Evolutionary conservation across 2,797 vertebrate species (phyloP).

Genomic region (Hemitrygon akajei): DNA sequence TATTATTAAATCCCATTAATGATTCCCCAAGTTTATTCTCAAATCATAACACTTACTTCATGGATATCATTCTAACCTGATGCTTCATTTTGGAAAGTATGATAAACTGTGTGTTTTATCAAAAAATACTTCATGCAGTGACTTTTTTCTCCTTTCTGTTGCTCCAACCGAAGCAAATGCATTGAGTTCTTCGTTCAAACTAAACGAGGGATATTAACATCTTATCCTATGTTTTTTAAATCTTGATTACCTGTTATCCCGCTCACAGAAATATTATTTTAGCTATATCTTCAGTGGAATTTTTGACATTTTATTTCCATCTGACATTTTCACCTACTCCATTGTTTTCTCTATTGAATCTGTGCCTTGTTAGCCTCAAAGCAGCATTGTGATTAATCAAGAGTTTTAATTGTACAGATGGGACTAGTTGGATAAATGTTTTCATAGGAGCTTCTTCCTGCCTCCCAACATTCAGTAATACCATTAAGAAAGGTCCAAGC

Average conservation of each 20-base stretch:
- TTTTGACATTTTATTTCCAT: neutral
- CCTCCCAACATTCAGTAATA: neutral
- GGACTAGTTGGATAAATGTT: neutral
- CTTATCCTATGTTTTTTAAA: no score
- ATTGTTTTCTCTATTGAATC: neutral
- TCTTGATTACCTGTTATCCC: neutral
- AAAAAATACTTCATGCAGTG: neutral
- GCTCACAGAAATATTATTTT: neutral
- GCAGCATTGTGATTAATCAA: neutral
- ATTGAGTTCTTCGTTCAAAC: neutral
- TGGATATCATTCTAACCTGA: neutral
- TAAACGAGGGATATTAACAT: no score
- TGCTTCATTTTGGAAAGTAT: neutral
- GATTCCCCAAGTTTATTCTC: neutral
- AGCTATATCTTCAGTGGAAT: neutral
- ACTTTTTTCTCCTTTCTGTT: neutral
- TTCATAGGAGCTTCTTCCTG: neutral
- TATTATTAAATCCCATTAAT: conserved; percentile 15
- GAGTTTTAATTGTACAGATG: neutral
- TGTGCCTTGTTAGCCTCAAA: neutral
- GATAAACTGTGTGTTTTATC: neutral
- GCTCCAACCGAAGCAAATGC: neutral
- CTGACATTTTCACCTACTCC: neutral
- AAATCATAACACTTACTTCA: neutral
- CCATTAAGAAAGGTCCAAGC: neutral